phyloP scores from a whole-genome alignment of 2,888 invertebrate species.

The Agrotis ipsilon region DNA sequence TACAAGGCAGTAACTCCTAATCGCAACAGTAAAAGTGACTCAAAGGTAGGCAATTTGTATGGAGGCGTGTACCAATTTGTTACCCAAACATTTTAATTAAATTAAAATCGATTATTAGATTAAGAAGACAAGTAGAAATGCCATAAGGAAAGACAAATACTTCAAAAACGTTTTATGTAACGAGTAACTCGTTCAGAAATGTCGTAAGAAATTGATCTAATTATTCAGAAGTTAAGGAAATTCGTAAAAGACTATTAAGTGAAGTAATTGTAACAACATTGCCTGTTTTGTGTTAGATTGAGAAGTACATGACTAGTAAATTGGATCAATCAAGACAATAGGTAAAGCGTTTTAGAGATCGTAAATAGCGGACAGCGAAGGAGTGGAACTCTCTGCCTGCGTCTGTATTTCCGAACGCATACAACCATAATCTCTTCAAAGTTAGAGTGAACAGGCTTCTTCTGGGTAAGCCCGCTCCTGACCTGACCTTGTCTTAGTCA shows the following conservation, averaged over 20 bases:
- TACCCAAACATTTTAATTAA: slow-evolving; percentile 57
- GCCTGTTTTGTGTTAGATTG: background rate
- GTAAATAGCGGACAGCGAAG: no score
- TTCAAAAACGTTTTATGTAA: slow-evolving; percentile 33
- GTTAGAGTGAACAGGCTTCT: no score
- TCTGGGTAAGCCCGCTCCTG: no score
- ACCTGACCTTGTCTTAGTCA: no score
- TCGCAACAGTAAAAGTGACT: slow-evolving; percentile 18
- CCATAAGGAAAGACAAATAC: slow-evolving; percentile 33
- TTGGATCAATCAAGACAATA: no score
- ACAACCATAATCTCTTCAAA: no score
- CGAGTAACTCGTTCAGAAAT: background rate
- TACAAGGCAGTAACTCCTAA: background rate
- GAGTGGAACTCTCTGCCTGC: no score
- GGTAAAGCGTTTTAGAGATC: background rate
- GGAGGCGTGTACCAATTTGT: slow-evolving; percentile 43
- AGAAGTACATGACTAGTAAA: no score
- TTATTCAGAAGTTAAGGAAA: slow-evolving; percentile 10
- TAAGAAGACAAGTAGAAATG: slow-evolving; percentile 26
- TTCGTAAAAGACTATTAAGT: background rate
- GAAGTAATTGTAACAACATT: background rate
- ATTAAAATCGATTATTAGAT: slow-evolving; percentile 43
- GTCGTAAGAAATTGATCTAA: slow-evolving; percentile 33
- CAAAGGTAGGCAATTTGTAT: slow-evolving; percentile 51
- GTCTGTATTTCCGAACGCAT: no score